Evolutionary conservation across 2,888 invertebrate genomes (phyloP).

Genomic region (Yponomeuta plumbellus): DNA sequence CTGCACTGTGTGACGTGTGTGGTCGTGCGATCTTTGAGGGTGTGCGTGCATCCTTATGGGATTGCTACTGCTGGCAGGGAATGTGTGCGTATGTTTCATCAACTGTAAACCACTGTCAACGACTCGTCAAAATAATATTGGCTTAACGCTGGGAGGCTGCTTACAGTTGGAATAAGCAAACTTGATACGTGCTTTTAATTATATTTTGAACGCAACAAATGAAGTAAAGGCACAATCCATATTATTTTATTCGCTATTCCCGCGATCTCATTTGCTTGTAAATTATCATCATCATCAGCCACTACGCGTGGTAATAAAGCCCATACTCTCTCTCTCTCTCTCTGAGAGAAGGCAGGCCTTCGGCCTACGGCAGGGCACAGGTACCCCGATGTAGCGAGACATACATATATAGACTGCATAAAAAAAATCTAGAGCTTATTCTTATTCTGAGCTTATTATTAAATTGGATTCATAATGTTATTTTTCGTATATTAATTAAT

Average conservation of each 20-base stretch:
- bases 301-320: too few species aligned
- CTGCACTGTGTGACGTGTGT: slow-evolving; percentile 38
- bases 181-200: slow-evolving; percentile 64
- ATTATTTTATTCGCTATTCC: background rate
- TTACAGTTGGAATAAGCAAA: slow-evolving; percentile 53
- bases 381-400: too few species aligned
- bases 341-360: too few species aligned
- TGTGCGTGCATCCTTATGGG: slow-evolving; percentile 42
- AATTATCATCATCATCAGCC: too few species aligned
- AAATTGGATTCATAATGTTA: too few species aligned
- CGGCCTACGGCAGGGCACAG: too few species aligned
- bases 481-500: too few species aligned
- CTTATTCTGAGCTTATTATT: too few species aligned
- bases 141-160: slow-evolving; percentile 58
- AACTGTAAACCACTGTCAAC: slow-evolving; percentile 74
- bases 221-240: background rate
- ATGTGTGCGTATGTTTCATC: slow-evolving; percentile 64
- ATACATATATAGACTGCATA: too few species aligned
- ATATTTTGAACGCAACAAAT: slow-evolving; percentile 24
- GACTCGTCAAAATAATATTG: slow-evolving; percentile 75
- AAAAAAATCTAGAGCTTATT: too few species aligned
- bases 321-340: too few species aligned
- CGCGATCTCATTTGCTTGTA: too few species aligned
- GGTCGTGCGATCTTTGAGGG: slow-evolving; percentile 34
- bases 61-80: slow-evolving; percentile 28